A percentile compares a stretch with the other conserved stretches of the same genome.
Evolutionary conservation across 2,888 invertebrate species (phyloP).

Genomic region (Epistrophe grossulariae): DNA sequence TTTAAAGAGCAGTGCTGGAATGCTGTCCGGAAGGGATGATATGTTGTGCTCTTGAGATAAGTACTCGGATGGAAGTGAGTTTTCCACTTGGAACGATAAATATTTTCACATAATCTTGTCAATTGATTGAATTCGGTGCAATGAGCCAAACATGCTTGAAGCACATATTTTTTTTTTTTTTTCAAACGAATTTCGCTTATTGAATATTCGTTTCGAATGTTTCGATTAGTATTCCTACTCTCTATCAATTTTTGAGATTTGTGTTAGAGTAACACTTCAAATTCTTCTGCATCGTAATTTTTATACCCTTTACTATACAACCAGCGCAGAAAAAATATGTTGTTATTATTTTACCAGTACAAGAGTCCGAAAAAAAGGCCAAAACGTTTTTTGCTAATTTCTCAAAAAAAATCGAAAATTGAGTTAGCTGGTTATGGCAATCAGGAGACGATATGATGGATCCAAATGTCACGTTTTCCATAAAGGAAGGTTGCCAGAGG

Average conservation of each 20-base stretch:
- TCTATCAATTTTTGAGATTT: neutral
- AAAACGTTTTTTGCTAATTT: no score
- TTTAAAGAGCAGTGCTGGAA: slow-evolving; percentile 31
- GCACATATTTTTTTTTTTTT: neutral
- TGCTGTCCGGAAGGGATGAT: slow-evolving; percentile 54
- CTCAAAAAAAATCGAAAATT: no score
- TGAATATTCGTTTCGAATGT: neutral
- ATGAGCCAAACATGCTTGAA: slow-evolving; percentile 58
- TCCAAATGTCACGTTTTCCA: no score
- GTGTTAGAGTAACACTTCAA: no score
- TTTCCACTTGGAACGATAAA: slow-evolving; percentile 75
- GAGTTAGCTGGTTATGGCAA: no score
- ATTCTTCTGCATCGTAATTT: no score
- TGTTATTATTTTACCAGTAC: no score
- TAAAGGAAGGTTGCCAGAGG: no score
- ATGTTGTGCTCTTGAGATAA: slow-evolving; percentile 73
- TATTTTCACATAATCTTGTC: slow-evolving; percentile 76
- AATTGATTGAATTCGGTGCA: slow-evolving; percentile 75
- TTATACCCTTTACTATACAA: no score
- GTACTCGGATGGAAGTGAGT: slow-evolving; percentile 73
- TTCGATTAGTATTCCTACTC: neutral
- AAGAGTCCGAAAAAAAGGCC: no score
- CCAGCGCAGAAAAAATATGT: no score
- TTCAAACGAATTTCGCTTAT: slow-evolving; percentile 2
- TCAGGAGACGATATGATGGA: no score